Evolutionary conservation across 2,888 invertebrate species (phyloP), one percentile per base, ranked within the genome.

Genomic region (Hartigia nigra): DNA sequence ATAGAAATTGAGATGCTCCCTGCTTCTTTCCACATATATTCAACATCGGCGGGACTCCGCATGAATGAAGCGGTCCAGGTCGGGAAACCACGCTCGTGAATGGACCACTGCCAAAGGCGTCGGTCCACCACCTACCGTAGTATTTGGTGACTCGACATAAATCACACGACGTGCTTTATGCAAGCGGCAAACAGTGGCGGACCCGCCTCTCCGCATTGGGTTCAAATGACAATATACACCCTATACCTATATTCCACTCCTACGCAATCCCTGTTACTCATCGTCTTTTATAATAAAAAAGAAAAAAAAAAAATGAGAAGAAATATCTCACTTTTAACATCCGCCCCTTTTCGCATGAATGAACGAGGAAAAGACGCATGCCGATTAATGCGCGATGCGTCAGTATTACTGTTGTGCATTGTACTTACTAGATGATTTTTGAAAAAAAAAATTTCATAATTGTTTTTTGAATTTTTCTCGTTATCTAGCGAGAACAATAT

Each of bases 161-260:
- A 90, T 91, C 90, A 90, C 86, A 78, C 77, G 70, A 69, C 78
- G 81, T 80, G 86, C 87, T 88, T 89, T 88, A 89, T 89, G 86
- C 87, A 87, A 87, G 85, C 83, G 85, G 87, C 87, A 89, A 88
- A 90, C 88, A 89, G 86, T 85, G 86, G 84, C 84, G 82, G 83
- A 84, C 85, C 89, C 88, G 87, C 89, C 88, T 87, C 84, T 85
- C 87, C 88, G 86, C 87, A 86, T 87, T 79, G 85, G 84, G 79
- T 80, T 80, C 82, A 77, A 81, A 82, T 83, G 78, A 74, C 74
- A 75, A 72, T 74, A 37, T 32, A 69, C 74, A 69, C 69, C 75
- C 74, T 76, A 69, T 77, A 23, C 70, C 39, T 76, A 70, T 76
- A 69, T n/a, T 74, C 75, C 23, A 55, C 39, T 78, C 76, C 75